phyloP scores from a whole-genome alignment of 2,888 invertebrate species.

The Azorinus chamasolen region DNA sequence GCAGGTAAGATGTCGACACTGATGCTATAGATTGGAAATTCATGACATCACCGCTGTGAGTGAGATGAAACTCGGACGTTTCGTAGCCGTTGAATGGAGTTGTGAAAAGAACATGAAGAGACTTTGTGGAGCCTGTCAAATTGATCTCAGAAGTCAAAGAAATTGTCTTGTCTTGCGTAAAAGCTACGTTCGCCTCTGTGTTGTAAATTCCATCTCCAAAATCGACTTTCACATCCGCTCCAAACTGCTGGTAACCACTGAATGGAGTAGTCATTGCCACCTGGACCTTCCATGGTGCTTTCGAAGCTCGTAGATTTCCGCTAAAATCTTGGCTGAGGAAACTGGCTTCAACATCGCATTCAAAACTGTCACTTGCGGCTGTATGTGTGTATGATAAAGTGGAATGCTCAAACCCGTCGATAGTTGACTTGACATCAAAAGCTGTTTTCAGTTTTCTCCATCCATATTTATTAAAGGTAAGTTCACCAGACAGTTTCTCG shows the following conservation, averaged over 20 bases:
- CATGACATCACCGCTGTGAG: conserved; percentile 28
- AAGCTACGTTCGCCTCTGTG: conserved; percentile 31
- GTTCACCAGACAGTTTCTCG: conserved; percentile 26
- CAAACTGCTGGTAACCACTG: conserved; percentile 34
- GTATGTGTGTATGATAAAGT: conserved; percentile 38
- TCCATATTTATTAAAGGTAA: conserved; percentile 44
- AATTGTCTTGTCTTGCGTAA: conserved; percentile 49
- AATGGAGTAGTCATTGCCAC: conserved; percentile 40
- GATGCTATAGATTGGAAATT: conserved; percentile 39
- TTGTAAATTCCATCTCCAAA: conserved; percentile 15
- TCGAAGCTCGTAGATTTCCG: conserved; percentile 38
- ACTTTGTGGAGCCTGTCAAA: conserved; percentile 19
- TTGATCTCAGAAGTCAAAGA: conserved; percentile 27
- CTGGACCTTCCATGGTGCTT: conserved; percentile 22
- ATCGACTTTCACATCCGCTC: conserved; percentile 38
- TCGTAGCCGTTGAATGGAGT: conserved; percentile 49
- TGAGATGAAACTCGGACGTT: conserved; percentile 21
- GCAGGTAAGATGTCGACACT: conserved; percentile 16
- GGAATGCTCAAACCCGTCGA: conserved; percentile 40
- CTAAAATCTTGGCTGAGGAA: conserved; percentile 42
- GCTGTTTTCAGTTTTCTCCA: conserved; percentile 48
- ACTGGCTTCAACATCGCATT: conserved; percentile 43
- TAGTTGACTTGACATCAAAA: conserved; percentile 43
- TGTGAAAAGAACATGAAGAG: conserved; percentile 10
- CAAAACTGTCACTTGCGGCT: conserved; percentile 53